Evolutionary conservation across 1,140 invertebrate species (phyloP), one percentile per base, ranked within the genome.

Genomic region (Drosophila baimaii): DNA sequence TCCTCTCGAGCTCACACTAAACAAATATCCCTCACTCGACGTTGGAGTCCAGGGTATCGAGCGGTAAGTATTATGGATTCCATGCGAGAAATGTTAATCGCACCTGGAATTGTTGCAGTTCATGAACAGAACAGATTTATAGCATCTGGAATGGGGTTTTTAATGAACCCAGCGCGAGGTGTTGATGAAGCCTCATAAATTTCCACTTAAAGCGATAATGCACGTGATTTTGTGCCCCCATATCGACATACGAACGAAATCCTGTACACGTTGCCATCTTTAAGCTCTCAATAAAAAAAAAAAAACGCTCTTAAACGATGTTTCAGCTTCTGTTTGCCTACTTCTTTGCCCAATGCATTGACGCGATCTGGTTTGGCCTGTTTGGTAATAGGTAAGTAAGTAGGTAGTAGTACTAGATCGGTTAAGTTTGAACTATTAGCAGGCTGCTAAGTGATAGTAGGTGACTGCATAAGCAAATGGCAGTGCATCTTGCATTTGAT

Each of bases 121-220:
- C 43, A 73, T 56, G 19, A 64, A 64, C 51, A 56, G 19, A 64
- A 64, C 51, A 56, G 43, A 52, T 59, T 66, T 66, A 37, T 57
- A 29, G 52, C 64, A 75, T n/a, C 52, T 58, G 31, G 21, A 76
- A 19, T 56, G 44, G 44, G 52, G 2, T 41, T 19, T 49, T 39
- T 33, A 43, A 57, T 56, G 41, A 56, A 27, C 23, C 21, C 9
- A 6, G 10, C 19, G 25, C 5, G 27, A 55, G 31, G 39, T 47
- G 41, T 37, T 44, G 55, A 35, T 51, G 41, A 52, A 58, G 49
- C 31, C 51, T 7, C 55, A 52, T 51, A 73, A 72, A 33, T 73
- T 35, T 51, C 35, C 8, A 13, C 19, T 29, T 61, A 23, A 23
- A 17, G 15, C 35, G 19, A 61, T 58, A 41, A 17, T 61, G 35